Base-by-base conservation (phyloP, 2,888 invertebrate genomes). In the Cacoxenus indagator region DNA sequence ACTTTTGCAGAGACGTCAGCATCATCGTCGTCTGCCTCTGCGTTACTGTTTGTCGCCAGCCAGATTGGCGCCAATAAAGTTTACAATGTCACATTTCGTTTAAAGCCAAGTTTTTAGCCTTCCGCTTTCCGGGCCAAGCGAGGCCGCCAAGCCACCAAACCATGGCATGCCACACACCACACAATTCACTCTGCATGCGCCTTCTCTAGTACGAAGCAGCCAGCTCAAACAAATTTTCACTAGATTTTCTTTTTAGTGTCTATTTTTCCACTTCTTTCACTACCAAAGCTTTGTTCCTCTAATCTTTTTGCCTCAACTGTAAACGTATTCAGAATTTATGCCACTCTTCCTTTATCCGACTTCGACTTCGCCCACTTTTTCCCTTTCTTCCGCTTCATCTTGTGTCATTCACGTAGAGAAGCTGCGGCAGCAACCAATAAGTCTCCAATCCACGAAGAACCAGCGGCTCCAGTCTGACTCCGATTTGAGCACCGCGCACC, bases 61-160 rank as follows among this genome's bases (percentile, higher is more conserved):
- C 67, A 61, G 59, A 22, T 67, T 83, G 85, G 84, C 84, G 85
- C 84, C 85, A 82, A 83, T 79, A 82, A 84, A 84, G 79, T 83
- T 83, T 82, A 77, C 78, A 81, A 78, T 81, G 81, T 82, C 81
- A 81, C 80, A 81, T 82, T 81, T 81, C 80, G 80, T 81, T 81
- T 81, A 81, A 81, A 81, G 82, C 78, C 80, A 82, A 81, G 80
- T 82, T 81, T 43, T 78, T 82, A 82, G 61, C 45, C 80, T 27
- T 22, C 59, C 67, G 54, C 24, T 51, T 17, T 55, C 27, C 57
- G 29, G 29, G n/a, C 51, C 51, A 24, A 24, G 51, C 51, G 11
- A 11, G 19, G 22, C 22, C 19, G 19, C 22, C 19, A 19, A 19
- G 51, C 22, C 26, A 24, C 54, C 11, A 1, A 9, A 80, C 80